Conservation (phyloP, 2,797 vertebrate species). For the Huso huso region DNA sequence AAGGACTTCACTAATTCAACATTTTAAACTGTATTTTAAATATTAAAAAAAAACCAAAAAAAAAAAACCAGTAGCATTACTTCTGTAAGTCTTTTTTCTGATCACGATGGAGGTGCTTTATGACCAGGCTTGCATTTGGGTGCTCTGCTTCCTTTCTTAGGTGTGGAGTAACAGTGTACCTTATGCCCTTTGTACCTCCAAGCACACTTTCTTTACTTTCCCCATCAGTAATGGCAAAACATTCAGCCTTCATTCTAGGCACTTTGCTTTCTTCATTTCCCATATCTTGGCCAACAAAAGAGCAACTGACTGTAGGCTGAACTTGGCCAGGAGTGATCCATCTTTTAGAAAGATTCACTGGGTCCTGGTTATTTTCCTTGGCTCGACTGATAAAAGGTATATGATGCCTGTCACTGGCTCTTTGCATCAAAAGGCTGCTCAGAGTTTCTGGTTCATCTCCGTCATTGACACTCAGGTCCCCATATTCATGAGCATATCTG, state of each 20-base stretch:
- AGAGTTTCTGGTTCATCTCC: constrained; percentile 34
- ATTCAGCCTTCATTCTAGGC: constrained; percentile 27
- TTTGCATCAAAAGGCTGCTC: constrained; percentile 22
- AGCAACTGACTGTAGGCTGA: constrained; percentile 29
- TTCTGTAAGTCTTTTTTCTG: constrained; percentile 34
- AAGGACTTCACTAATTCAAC: too few species aligned
- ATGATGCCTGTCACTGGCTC: constrained; percentile 22
- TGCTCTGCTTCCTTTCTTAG: background rate
- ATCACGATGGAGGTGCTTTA: constrained; percentile 24
- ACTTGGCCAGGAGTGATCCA: constrained; percentile 26
- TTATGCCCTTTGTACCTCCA: background rate
- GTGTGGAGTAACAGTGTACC: constrained; percentile 3
- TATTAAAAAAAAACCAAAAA: constrained; percentile 12
- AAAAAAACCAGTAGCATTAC: constrained; percentile 53
- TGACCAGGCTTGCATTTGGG: constrained; percentile 20
- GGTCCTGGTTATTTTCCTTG: constrained; percentile 34
- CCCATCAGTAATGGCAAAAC: constrained; percentile 20
- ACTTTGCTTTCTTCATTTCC: constrained; percentile 29
- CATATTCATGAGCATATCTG: constrained; percentile 66
- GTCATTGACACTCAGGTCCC: constrained; percentile 37
- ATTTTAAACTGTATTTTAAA: too few species aligned
- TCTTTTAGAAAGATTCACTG: constrained; percentile 31
- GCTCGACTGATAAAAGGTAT: constrained; percentile 25
- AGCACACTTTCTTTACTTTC: constrained; percentile 12
- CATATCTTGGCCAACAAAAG: constrained; percentile 31